Evolutionary conservation across 2,888 invertebrate genomes (phyloP).

Genomic region (Hetaerina titia): DNA sequence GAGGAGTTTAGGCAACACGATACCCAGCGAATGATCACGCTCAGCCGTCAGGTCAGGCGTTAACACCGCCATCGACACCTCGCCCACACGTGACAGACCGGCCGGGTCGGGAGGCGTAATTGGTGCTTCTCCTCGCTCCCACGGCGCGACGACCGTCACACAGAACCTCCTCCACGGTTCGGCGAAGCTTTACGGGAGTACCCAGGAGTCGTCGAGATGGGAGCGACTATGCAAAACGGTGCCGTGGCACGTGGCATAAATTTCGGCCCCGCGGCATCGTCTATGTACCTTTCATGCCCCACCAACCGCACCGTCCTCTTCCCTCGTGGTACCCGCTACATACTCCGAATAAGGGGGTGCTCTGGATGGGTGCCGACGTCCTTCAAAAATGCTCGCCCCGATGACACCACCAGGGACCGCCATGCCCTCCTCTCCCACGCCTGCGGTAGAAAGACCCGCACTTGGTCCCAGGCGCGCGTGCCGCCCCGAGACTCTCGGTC

Average conservation of each 20-base stretch:
- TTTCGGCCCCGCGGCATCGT: not conserved
- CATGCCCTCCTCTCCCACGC: not conserved
- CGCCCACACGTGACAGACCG: not conserved
- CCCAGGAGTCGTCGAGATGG: not conserved
- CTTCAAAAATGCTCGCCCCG: not conserved
- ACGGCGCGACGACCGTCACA: not conserved
- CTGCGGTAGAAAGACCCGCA: not conserved
- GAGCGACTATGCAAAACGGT: not conserved
- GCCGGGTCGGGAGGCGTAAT: no score
- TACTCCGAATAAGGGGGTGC: no score
- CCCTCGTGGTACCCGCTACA: no score
- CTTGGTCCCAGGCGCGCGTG: not conserved
- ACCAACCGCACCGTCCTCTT: not conserved
- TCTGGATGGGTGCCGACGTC: no score
- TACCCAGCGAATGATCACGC: not conserved
- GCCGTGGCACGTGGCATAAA: not conserved
- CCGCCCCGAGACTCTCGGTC: no score
- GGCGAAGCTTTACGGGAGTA: not conserved
- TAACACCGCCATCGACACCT: not conserved
- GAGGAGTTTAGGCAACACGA: not conserved
- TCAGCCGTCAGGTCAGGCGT: not conserved
- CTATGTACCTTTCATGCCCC: not conserved
- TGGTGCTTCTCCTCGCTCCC: not conserved
- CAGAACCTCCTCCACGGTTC: not conserved
- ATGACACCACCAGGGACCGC: not conserved